phyloP scores from a whole-genome alignment of 2,797 vertebrate genomes.

The Microctenopoma lineatum region DNA sequence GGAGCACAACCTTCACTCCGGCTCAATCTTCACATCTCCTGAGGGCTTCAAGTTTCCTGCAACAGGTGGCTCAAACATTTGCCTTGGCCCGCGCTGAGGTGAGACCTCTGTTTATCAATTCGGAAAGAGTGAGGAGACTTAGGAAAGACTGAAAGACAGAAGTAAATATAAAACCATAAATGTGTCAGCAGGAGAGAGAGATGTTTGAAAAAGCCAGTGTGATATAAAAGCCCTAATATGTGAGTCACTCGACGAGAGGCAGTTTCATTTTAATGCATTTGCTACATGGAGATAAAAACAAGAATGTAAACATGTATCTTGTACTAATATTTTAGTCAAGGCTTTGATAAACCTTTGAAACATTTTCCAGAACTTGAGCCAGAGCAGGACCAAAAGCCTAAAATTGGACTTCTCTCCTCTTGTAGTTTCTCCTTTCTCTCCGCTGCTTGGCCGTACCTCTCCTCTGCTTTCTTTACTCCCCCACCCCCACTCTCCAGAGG shows the following conservation, averaged over 20 bases:
- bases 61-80: conserved; percentile 90
- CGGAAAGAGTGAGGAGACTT: conserved; percentile 64
- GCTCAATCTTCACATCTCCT: conserved; percentile 78
- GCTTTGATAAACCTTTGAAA: conserved; percentile 61
- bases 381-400: conserved; percentile 28
- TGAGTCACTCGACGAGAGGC: conserved; percentile 26
- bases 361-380: conserved; percentile 64
- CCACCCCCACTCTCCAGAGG: conserved; percentile 53
- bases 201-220: conserved; percentile 22
- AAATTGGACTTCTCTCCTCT: conserved; percentile 43
- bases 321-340: conserved; percentile 44
- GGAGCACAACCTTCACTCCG: conserved; percentile 64
- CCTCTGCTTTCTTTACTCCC: conserved; percentile 53
- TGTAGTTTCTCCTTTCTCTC: conserved; percentile 25
- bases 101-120: conserved; percentile 84
- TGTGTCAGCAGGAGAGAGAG: conserved; percentile 37
- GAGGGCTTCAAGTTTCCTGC: conserved; percentile 84
- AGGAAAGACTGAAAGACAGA: conserved; percentile 54
- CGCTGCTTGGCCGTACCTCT: conserved; percentile 52
- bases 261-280: conserved; percentile 45
- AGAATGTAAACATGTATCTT: conserved; percentile 67
- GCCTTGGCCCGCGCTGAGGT: conserved; percentile 83
- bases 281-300: conserved; percentile 47
- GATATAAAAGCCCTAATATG: conserved; percentile 24
- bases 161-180: conserved; percentile 22